Percentiles rank a stretch among this genome's conserved stretches.
Conservation (phyloP, 2,888 invertebrate genomes). For the Anthophora plumipes region DNA sequence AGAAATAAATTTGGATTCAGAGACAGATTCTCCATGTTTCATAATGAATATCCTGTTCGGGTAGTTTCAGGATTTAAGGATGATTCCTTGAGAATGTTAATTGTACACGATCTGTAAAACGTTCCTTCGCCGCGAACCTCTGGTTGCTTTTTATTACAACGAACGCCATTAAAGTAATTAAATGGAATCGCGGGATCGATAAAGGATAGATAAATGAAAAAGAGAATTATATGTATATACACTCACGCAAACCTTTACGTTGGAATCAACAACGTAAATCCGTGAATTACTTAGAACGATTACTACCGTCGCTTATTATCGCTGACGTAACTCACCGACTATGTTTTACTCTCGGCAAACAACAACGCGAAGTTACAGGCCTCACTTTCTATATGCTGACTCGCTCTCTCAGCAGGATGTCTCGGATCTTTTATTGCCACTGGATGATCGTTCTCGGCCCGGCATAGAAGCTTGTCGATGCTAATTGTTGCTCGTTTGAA, state of each 20-base stretch:
- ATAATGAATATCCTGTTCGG: background rate
- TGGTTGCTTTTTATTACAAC: background rate
- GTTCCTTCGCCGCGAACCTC: background rate
- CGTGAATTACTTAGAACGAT: conserved; percentile 59
- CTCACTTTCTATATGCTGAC: conserved; percentile 71
- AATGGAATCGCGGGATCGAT: conserved; percentile 19
- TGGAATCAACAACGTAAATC: conserved; percentile 11
- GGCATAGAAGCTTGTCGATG: conserved; percentile 25
- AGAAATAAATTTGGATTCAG: background rate
- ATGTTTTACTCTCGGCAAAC: conserved; percentile 56
- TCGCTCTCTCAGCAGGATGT: conserved; percentile 54
- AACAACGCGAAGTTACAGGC: conserved; percentile 49
- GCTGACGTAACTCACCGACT: conserved; percentile 64
- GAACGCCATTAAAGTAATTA: conserved; percentile 14
- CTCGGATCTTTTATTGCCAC: conserved; percentile 39
- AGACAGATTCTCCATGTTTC: background rate
- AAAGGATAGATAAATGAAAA: background rate
- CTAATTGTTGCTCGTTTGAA: conserved; percentile 9
- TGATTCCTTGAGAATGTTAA: conserved; percentile 3
- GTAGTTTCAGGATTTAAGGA: background rate
- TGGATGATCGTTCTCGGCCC: conserved; percentile 40
- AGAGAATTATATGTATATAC: background rate
- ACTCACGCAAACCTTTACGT: background rate
- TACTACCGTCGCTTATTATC: conserved; percentile 50
- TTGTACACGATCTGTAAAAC: background rate